Evolutionary conservation across 2,113 vertebrate genomes (phyloP).

Genomic region (Thunnus maccoyii): DNA sequence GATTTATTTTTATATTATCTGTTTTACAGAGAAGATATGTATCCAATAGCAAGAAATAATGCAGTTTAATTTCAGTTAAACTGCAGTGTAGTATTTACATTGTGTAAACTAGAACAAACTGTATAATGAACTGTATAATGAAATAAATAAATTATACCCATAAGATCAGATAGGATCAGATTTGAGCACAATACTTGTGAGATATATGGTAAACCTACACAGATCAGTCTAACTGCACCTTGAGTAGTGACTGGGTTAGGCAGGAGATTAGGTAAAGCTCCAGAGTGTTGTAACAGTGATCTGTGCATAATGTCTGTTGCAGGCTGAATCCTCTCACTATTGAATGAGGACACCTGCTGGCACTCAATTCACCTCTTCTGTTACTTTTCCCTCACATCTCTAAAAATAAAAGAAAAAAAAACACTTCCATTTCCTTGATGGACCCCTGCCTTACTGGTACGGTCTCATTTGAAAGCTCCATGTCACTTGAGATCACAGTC

Average conservation of each 20-base stretch:
- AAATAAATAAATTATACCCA: not conserved
- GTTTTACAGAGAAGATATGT: no score
- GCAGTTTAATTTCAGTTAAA: no score
- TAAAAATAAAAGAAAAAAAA: not conserved
- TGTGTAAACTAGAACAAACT: not conserved
- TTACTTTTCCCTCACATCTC: not conserved
- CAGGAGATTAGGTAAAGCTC: constrained; percentile 14
- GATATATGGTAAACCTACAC: not conserved
- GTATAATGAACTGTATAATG: not conserved
- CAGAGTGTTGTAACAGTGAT: constrained; percentile 20
- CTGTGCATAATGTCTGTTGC: constrained; percentile 21
- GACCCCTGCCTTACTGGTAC: not conserved
- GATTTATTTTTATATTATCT: not conserved
- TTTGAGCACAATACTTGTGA: not conserved
- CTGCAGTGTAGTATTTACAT: not conserved
- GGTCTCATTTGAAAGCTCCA: constrained; percentile 44
- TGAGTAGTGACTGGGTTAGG: constrained; percentile 13
- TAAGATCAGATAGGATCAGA: not conserved
- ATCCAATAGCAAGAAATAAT: not conserved
- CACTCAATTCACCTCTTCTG: not conserved
- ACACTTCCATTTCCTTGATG: constrained; percentile 14
- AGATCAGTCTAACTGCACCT: not conserved
- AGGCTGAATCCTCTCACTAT: constrained; percentile 50
- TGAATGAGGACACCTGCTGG: constrained; percentile 79
- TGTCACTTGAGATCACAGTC: constrained; percentile 55